Base-by-base conservation (phyloP, 2,113 vertebrate species). In the Pelecanus crispus region DNA sequence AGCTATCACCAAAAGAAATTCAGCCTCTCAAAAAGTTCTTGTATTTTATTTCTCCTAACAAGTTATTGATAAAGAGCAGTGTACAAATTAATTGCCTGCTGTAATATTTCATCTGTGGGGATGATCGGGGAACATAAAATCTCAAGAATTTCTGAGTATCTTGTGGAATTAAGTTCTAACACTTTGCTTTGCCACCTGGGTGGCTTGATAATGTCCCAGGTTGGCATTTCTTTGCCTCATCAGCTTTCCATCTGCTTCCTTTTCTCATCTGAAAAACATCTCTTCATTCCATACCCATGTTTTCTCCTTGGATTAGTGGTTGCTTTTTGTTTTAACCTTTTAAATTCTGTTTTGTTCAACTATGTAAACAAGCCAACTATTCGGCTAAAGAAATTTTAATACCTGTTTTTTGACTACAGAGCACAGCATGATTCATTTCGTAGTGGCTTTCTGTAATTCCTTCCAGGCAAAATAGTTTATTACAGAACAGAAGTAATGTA, bases 191-290 rank as follows among this genome's bases (percentile, higher is more conserved):
- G 85, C 94, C 96, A 97, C 96, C 93, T 95, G 94, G 73, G 65
- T 79, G 58, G 25, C 45, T 95, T 74, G 42, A 77, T 90, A 17
- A 77, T 89, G 72, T 91, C 95, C 95, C 96, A 97, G 61, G 94
- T 26, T 96, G 82, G 72, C 62, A 82, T 93, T 95, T 96, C 96
- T 84, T 88, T 97, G 89, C 96, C 94, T 95, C 95, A 96, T 95
- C 96, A 97, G 90, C 68, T 97, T 88, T 92, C 92, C 94, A 95
- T 95, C 94, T 97, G 95, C 81, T 95, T 78, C 91, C 38, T 70
- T 42, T 53, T 90, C 52, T 77, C 79, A 18, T 84, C 61, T 95
- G 77, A 89, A 93, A 91, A 88, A 32, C 66, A 55, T 21, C 47
- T 88, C 80, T 77, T 70, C 56, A 4, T 45, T 89, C 58, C 45